Conservation (phyloP, 2,888 invertebrate species). For the Toxonevra muliebris region DNA sequence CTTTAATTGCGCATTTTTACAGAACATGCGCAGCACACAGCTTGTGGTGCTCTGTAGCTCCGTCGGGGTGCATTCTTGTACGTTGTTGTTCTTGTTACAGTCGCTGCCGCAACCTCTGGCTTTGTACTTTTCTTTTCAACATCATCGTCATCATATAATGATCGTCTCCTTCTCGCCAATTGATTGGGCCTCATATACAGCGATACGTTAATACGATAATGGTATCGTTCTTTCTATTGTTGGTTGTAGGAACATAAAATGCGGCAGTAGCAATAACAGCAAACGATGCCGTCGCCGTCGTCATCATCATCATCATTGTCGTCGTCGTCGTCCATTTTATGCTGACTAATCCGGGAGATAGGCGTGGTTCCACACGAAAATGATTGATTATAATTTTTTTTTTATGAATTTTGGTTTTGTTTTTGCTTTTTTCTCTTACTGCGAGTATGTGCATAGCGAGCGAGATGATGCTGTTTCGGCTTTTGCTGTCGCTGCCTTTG, state of each 20-base stretch:
- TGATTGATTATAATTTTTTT: slow-evolving; percentile 58
- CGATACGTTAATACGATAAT: no score
- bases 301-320: background rate
- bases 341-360: slow-evolving; percentile 63
- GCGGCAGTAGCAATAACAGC: background rate
- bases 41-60: slow-evolving; percentile 39
- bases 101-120: slow-evolving; percentile 22
- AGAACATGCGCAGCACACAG: slow-evolving; percentile 56
- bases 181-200: slow-evolving; percentile 7
- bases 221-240: no score
- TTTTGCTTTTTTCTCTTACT: background rate
- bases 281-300: background rate
- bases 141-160: slow-evolving; percentile 7
- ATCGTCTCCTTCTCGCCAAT: slow-evolving; percentile 33
- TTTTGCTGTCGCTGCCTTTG: slow-evolving; percentile 25
- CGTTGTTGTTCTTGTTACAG: slow-evolving; percentile 24
- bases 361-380: slow-evolving; percentile 62
- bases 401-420: background rate
- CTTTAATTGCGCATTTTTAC: slow-evolving; percentile 48
- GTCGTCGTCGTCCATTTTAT: slow-evolving; percentile 53
- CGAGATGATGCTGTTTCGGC: slow-evolving; percentile 2
- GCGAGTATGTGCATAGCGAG: background rate
- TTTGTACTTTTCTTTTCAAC: slow-evolving; percentile 9
- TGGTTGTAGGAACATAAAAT: no score
- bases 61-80: slow-evolving; percentile 6